A percentile compares a stretch with the other conserved stretches of the same genome.
Evolutionary conservation across 1,140 invertebrate genomes (phyloP).

Genomic region (Eumeta japonica): DNA sequence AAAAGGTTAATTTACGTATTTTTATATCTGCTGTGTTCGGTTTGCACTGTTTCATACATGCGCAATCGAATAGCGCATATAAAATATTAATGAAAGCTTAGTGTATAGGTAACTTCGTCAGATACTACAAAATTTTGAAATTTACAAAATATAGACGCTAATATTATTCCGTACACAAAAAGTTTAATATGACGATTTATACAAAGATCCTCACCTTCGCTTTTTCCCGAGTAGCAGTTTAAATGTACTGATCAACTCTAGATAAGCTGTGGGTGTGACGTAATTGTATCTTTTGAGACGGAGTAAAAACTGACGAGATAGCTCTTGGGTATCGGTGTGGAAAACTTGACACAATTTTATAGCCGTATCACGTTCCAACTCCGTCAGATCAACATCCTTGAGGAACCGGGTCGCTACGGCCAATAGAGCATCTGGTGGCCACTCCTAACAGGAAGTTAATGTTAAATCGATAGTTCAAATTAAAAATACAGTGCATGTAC

Average conservation of each 20-base stretch:
- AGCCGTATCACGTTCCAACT: constrained; percentile 67
- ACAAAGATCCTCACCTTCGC: constrained; percentile 61
- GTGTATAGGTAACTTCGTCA: too few species aligned
- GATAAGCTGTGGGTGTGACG: constrained; percentile 91
- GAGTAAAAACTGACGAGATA: constrained; percentile 73
- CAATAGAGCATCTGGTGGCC: constrained; percentile 90
- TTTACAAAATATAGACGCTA: too few species aligned
- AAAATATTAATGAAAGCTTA: too few species aligned
- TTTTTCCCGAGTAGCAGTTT: constrained; percentile 80
- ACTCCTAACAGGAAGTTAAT: constrained; percentile 62
- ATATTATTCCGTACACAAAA: too few species aligned
- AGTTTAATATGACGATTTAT: background rate
- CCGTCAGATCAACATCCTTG: constrained; percentile 78
- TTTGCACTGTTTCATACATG: too few species aligned
- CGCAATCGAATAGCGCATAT: too few species aligned
- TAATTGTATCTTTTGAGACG: constrained; percentile 79
- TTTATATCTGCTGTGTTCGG: too few species aligned
- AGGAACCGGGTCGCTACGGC: constrained; percentile 89
- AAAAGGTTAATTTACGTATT: too few species aligned
- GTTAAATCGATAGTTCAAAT: background rate
- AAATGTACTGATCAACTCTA: constrained; percentile 90
- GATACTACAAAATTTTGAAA: too few species aligned
- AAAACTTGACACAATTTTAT: constrained; percentile 90
- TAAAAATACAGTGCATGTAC: background rate
- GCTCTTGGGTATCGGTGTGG: constrained; percentile 78